These are phyloP conservation scores for Neelides folsomi DNA, from an alignment of 2,888 invertebrate genomes.

Conservation along the genomic window DNA sequence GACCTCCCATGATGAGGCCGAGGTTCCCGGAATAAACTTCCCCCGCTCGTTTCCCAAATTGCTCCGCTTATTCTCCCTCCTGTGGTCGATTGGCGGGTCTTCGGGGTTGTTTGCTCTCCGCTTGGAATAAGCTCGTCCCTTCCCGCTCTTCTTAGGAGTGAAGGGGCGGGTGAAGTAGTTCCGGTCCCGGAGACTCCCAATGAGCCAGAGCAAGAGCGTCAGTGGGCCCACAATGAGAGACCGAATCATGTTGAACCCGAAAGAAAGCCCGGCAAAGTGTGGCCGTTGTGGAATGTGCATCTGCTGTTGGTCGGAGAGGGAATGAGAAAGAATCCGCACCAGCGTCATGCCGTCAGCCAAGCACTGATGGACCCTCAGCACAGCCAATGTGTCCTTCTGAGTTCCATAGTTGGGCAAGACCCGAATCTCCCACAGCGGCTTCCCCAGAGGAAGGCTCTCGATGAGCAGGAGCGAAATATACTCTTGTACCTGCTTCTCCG, in stretches of 20 bases:
- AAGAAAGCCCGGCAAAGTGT: constrained; percentile 38
- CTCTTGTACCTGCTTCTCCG: constrained; percentile 38
- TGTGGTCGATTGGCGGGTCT: background rate
- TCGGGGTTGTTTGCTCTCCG: background rate
- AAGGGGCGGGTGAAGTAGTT: constrained; percentile 37
- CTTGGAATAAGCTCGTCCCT: constrained; percentile 2
- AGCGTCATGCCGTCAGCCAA: constrained; percentile 44
- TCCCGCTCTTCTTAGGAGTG: constrained; percentile 12
- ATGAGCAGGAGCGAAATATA: constrained; percentile 40
- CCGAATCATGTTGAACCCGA: constrained; percentile 39
- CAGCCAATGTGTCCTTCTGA: constrained; percentile 38
- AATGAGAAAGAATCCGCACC: constrained; percentile 38
- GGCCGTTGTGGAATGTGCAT: constrained; percentile 36
- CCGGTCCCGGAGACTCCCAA: constrained; percentile 39
- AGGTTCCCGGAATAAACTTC: background rate
- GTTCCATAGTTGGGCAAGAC: constrained; percentile 40
- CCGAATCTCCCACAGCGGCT: constrained; percentile 45
- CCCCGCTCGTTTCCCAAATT: constrained; percentile 4
- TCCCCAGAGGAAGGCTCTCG: constrained; percentile 38
- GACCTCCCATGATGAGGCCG: constrained; percentile 31
- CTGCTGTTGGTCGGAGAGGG: constrained; percentile 37
- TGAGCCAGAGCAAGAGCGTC: constrained; percentile 41
- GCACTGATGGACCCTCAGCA: constrained; percentile 43
- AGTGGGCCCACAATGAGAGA: constrained; percentile 42
- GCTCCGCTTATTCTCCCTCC: background rate